Conservation (phyloP, 1,140 invertebrate species). For the Solen grandis region DNA sequence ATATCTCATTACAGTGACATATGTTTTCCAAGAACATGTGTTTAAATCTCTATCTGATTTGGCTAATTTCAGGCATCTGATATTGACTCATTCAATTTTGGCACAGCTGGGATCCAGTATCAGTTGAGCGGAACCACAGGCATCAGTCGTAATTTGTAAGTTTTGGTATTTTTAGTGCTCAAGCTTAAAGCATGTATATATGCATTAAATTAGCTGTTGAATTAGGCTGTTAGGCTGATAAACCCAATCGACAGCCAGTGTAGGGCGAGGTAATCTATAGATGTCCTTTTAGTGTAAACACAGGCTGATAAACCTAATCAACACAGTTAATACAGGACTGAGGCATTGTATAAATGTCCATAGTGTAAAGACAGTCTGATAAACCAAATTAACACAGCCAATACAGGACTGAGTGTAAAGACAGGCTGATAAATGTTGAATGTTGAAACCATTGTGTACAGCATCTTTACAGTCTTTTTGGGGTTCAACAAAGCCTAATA, state of each 20-base stretch:
- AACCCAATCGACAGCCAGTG: neutral
- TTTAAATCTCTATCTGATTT: conserved; percentile 8
- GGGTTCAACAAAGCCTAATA: no score
- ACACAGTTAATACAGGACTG: no score
- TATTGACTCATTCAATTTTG: conserved; percentile 90
- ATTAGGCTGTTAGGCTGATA: neutral
- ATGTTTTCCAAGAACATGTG: neutral
- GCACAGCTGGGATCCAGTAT: conserved; percentile 91
- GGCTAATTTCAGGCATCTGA: conserved; percentile 89
- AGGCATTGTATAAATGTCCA: no score
- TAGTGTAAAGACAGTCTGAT: no score
- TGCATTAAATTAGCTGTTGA: neutral
- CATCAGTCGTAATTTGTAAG: conserved; percentile 84
- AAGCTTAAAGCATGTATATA: neutral
- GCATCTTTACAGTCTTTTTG: no score
- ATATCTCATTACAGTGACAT: no score
- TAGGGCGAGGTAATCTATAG: neutral
- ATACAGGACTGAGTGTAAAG: no score
- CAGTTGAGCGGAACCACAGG: conserved; percentile 92
- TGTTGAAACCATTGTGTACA: no score
- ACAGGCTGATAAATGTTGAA: no score
- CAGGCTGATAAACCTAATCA: no score
- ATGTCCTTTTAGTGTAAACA: neutral
- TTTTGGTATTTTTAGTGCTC: neutral
- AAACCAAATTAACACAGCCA: no score